Evolutionary conservation across 2,113 vertebrate genomes (phyloP), one percentile per base, ranked within the genome.

Genomic region (Aramus guarauna): DNA sequence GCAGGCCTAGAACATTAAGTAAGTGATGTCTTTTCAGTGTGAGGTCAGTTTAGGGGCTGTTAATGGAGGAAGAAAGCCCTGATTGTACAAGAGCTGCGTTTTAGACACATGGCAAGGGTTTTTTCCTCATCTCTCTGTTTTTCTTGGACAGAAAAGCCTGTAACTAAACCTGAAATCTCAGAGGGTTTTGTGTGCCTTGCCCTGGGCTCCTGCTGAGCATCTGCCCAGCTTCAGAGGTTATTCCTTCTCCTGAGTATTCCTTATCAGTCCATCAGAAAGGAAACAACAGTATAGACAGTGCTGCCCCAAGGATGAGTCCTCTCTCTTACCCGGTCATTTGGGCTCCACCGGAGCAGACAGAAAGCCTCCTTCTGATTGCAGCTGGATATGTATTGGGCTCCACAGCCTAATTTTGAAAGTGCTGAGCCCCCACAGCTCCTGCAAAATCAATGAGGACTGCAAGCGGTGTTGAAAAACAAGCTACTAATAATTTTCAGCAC

Each of bases 381-480:
- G 34, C 36, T 84, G 78, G 47, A 10, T 47, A 26, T 19, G 5
- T 34, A 12, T 5, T 63, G 64, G 60, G 64, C 73, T 84, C 58
- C 66, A 39, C 24, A 63, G 80, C n/a, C 53, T 73, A 53, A 69
- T 82, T 87, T 22, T 56, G 41, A 85, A 85, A 58, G 17, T 50
- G 24, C 43, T 68, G 68, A 84, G 64, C 55, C 78, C 53, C 69
- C 80, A 73, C 64, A 90, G 56, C 45, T 92, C 66, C 66, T 66
- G 16, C 45, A 79, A 95, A 96, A 95, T 95, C 96, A 90, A 55
- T 60, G 62, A 60, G 6, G 58, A 36, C 80, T 94, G 89, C 77
- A 95, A 77, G 69, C 15, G 1, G 20, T 37, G 58, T 22, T 75
- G 56, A 73, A 87, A 95, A 94, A 72, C 80, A 91, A 82, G 53